Evolutionary conservation across 2,797 vertebrate genomes (phyloP).

Genomic region (Helarctos malayanus): DNA sequence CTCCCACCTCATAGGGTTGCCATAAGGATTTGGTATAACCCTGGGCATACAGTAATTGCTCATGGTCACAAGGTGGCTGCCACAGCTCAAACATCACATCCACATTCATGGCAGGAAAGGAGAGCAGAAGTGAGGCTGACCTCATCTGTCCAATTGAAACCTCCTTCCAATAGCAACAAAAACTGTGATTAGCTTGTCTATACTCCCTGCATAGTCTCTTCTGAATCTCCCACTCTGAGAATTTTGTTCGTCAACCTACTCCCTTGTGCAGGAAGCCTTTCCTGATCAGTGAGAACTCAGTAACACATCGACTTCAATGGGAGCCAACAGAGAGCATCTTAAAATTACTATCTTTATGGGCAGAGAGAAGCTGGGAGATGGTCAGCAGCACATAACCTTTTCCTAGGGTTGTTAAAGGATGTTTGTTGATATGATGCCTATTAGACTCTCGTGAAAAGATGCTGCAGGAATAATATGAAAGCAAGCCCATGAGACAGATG

Average conservation of each 20-base stretch:
- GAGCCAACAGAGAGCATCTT: background rate
- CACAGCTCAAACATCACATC: background rate
- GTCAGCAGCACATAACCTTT: background rate
- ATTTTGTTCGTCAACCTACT: background rate
- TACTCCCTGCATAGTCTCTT: background rate
- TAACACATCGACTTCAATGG: background rate
- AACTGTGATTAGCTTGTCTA: background rate
- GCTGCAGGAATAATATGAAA: background rate
- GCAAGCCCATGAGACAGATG: background rate
- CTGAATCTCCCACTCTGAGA: background rate
- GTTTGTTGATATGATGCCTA: background rate
- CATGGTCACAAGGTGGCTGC: background rate
- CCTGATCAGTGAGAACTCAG: background rate
- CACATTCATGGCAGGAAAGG: background rate
- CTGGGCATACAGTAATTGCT: background rate
- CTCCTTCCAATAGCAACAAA: background rate
- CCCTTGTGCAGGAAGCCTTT: background rate
- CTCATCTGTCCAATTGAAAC: background rate
- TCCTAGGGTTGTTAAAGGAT: background rate
- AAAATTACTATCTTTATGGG: background rate
- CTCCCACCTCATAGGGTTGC: background rate
- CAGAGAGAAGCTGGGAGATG: background rate
- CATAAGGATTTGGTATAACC: background rate
- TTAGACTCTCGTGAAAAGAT: background rate
- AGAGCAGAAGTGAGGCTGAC: background rate